Evolutionary conservation across 2,113 vertebrate species (phyloP), one percentile per base, ranked within the genome.

Genomic region (Antennarius striatus): DNA sequence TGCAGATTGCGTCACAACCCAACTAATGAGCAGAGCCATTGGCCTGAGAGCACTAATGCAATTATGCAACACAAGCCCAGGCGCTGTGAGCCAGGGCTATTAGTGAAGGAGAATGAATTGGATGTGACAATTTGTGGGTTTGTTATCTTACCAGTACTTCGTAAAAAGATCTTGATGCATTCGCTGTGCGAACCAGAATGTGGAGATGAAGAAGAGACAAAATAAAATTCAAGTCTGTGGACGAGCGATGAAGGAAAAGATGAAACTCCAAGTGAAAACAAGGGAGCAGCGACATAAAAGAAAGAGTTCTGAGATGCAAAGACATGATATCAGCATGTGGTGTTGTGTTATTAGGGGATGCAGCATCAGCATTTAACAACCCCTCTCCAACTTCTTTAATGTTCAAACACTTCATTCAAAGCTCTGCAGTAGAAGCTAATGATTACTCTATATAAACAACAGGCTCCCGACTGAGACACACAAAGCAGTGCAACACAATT

Each of bases 381-480:
- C 56, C 84, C 49, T 79, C 30, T 65, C 28, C 9, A 43, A 46
- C 17, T 36, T 52, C 67, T 84, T 5, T 74, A 78, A 83, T 79
- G 89, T 66, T 67, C 85, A 42, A 17, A 54, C 40, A 28, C 87
- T 88, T 7, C 63, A 66, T 22, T 22, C 9, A 89, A 69, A 78
- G 83, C 79, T 87, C 89, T 79, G 91, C 86, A 72, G 85, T 93
- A 92, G 94, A 92, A 84, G 89, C 85, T 77, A 53, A 10, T 91
- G 92, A 94, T 90, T 87, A 87, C 22, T 36, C 46, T 16, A 22
- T 1, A 28, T 22, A 12, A 71, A 16, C 29, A 22, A 2, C 5
- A 54, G 54, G 45, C 67, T 54, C 32, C 54, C 48, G 14, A 49
- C 40, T 4, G 54, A 45, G 54, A 57, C 36, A 15, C 15, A 60